These are phyloP conservation scores for Drosophila littoralis DNA, from an alignment of 1,140 invertebrate species.

Conservation along the genomic window DNA sequence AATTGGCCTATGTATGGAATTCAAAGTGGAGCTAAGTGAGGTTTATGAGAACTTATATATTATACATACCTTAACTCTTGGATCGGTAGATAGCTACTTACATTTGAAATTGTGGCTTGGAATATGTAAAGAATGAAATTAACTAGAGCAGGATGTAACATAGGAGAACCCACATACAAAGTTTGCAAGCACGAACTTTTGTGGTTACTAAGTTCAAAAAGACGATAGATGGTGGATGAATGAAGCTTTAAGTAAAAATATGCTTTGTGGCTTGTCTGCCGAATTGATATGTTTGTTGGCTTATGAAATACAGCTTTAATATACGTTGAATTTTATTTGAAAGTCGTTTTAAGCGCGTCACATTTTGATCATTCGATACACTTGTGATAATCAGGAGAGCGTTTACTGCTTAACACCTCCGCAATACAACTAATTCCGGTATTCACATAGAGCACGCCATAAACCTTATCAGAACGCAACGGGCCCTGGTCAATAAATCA, in stretches of 20 bases:
- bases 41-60: not conserved
- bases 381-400: not conserved
- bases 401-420: not conserved
- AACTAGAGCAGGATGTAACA: not conserved
- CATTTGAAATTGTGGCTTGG: not conserved
- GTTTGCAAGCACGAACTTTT: not conserved
- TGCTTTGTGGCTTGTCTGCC: no score
- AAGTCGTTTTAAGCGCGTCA: not conserved
- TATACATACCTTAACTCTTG: no score
- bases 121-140: not conserved
- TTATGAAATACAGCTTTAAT: no score
- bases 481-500: constrained; percentile 14
- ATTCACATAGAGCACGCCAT: not conserved
- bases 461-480: not conserved
- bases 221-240: no score
- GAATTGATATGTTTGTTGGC: no score
- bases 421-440: constrained; percentile 9
- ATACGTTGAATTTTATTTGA: no score
- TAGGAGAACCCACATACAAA: not conserved
- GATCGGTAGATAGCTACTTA: no score
- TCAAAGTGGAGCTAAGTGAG: not conserved
- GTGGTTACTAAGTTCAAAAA: not conserved
- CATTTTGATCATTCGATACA: constrained; percentile 2
- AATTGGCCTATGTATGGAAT: no score
- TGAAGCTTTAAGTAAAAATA: no score